Percentiles rank a stretch among this genome's conserved stretches.
These are phyloP conservation scores for Prorops nasuta DNA, from an alignment of 1,140 invertebrate species.

Conservation along the genomic window DNA sequence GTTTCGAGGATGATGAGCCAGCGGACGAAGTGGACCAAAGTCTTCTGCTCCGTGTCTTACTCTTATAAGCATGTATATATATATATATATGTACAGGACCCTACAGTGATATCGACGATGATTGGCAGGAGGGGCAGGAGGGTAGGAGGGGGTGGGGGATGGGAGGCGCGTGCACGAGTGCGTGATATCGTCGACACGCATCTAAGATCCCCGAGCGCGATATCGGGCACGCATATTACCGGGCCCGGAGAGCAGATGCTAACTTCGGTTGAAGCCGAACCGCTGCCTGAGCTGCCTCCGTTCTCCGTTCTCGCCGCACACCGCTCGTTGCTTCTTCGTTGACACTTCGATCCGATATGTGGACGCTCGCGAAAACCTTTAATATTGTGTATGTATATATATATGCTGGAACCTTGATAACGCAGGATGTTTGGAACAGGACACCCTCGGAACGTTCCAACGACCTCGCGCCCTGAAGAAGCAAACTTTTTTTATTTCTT, in stretches of 20 bases:
- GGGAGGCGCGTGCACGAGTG: constrained; percentile 41
- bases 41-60: too few species aligned
- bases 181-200: constrained; percentile 51
- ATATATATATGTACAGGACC: too few species aligned
- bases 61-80: too few species aligned
- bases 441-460: background rate
- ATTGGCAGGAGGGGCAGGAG: constrained; percentile 1
- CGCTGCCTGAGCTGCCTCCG: constrained; percentile 19
- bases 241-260: constrained; percentile 48
- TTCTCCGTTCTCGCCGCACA: constrained; percentile 3
- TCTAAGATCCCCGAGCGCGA: constrained; percentile 47
- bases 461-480: too few species aligned
- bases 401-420: too few species aligned
- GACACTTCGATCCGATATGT: background rate
- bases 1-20: too few species aligned
- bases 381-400: too few species aligned
- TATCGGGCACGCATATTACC: constrained; percentile 52
- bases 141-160: background rate
- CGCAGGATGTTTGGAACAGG: too few species aligned
- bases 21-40: too few species aligned
- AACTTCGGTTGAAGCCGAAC: constrained; percentile 44
- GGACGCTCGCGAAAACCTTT: too few species aligned
- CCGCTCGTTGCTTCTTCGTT: constrained; percentile 29
- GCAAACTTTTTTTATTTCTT: too few species aligned
- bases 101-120: constrained; percentile 9